Conservation (phyloP, 2,888 invertebrate genomes). For the Drosophila recens region DNA sequence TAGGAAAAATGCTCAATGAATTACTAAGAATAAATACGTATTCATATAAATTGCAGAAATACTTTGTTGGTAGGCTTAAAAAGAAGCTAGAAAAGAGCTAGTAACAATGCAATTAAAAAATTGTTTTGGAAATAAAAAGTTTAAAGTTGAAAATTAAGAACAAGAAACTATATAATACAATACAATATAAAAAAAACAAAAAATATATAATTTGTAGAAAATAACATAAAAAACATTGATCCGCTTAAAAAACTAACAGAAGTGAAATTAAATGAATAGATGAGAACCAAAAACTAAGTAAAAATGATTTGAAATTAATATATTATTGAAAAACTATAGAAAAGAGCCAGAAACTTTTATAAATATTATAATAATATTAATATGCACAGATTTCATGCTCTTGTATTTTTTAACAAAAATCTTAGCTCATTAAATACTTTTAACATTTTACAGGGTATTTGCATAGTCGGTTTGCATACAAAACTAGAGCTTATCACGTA, state of each 20-base stretch:
- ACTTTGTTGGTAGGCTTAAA: background rate
- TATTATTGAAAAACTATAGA: background rate
- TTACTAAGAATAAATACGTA: background rate
- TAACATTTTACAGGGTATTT: constrained; percentile 2
- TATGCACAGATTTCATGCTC: background rate
- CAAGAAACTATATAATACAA: no score
- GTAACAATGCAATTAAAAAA: no score
- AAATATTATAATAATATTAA: background rate
- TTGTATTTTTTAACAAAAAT: background rate
- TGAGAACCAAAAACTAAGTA: background rate
- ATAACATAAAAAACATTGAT: no score
- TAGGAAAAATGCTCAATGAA: background rate
- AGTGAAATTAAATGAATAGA: no score
- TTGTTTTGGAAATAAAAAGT: no score
- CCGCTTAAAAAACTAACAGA: no score
- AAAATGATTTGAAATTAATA: background rate
- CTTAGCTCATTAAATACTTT: background rate
- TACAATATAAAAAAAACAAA: no score
- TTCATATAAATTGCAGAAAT: background rate
- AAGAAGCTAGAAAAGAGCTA: background rate
- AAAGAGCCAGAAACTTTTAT: background rate
- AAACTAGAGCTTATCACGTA: background rate
- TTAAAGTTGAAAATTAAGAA: no score
- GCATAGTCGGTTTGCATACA: background rate
- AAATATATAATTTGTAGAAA: no score